These are phyloP conservation scores for Sitta europaea DNA, from an alignment of 2,113 vertebrate species.

Conservation along the genomic window DNA sequence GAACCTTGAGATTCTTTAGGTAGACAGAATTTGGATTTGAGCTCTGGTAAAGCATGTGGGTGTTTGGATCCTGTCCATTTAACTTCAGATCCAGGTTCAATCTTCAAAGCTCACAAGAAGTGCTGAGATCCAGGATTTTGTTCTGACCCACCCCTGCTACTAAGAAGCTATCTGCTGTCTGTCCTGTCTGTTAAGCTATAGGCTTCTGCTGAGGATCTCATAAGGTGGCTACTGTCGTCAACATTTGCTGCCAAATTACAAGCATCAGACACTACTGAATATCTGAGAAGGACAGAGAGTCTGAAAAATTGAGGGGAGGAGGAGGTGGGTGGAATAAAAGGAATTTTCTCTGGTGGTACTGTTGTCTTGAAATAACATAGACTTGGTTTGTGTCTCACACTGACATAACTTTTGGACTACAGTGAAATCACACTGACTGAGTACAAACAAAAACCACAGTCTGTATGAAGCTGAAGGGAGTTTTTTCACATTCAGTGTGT, in stretches of 20 bases:
- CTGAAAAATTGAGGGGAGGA: not conserved
- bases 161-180: not conserved
- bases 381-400: slow-evolving; percentile 29
- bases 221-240: not conserved
- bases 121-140: slow-evolving; percentile 11
- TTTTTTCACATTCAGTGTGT: slow-evolving; percentile 33
- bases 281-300: not conserved
- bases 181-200: not conserved
- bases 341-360: not conserved
- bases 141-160: not conserved
- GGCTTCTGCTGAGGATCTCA: not conserved
- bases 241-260: not conserved
- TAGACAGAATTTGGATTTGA: slow-evolving; percentile 22
- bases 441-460: slow-evolving; percentile 42
- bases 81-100: slow-evolving; percentile 18
- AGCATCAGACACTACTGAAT: not conserved
- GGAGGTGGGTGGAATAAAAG: not conserved
- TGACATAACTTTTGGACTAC: slow-evolving; percentile 40
- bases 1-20: slow-evolving; percentile 47
- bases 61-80: slow-evolving; percentile 24
- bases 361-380: slow-evolving; percentile 45
- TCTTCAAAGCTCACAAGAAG: not conserved
- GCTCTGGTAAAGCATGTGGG: slow-evolving; percentile 34
- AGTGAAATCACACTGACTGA: slow-evolving; percentile 50
- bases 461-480: not conserved